Base-by-base conservation (phyloP, 2,888 invertebrate species). In the Trypoxylon attenuatum region DNA sequence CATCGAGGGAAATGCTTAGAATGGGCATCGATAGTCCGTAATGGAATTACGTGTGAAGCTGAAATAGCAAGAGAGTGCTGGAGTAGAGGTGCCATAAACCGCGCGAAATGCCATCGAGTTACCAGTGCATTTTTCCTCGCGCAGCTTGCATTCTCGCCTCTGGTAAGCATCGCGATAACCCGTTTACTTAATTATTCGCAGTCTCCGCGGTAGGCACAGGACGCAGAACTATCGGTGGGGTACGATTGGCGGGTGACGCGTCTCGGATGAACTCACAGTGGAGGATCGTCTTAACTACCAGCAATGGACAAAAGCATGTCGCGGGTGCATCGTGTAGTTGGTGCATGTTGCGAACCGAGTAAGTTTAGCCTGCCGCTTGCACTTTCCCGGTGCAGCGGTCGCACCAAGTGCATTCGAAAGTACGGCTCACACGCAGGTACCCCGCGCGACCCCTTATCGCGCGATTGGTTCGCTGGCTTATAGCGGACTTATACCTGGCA, bases 361-460 rank as follows among this genome's bases (percentile, higher is more conserved):
- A 49, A 23, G 51, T 16, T 33, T 52, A 29, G 54, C 42, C 19
- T 46, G 55, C 22, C 27, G 57, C 51, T 55, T 69, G 70, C 67
- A 77, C 78, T 77, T 77, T 78, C 76, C 74, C 70, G 68, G 66
- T 65, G 61, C 71, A 59, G 59, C 68, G 60, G 43, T 69, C 70
- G 70, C 60, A 72, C 76, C 79, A 69, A 70, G 71, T 68, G 76
- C 73, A 76, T 79, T 79, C 71, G 78, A 79, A 79, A 79, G 79
- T 75, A 59, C 71, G 47, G 57, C 77, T 77, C 75, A 56, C 76
- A 76, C 77, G 76, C 77, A 76, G 62, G 57, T 43, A n/a, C 43
- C 50, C 33, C 46, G 49, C 21, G 42, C 39, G 42, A 42, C 22
- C 43, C 45, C 51, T 54, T 22, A 57, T 65, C 55, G 68, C 69